Conservation (phyloP, 2,797 vertebrate genomes). For the Crypturellus tataupa region DNA sequence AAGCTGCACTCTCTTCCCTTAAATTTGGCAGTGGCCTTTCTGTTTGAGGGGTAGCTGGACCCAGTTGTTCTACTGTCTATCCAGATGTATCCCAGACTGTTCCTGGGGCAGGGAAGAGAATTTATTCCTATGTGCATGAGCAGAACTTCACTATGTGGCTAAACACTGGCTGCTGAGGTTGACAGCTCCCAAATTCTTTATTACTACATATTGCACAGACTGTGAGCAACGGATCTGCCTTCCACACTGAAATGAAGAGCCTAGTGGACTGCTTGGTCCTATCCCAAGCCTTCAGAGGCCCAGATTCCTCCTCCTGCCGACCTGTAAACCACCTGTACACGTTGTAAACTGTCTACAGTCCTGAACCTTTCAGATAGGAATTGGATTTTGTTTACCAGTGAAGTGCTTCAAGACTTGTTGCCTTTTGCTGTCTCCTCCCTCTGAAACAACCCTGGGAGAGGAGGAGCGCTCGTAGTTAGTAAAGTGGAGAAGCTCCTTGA, state of each 20-base stretch:
- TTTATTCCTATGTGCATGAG: slow-evolving; percentile 7
- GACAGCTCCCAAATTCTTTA: slow-evolving; percentile 36
- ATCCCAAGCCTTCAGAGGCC: slow-evolving; percentile 10
- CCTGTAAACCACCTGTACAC: background rate
- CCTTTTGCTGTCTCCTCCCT: slow-evolving; percentile 36
- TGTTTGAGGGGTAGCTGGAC: slow-evolving; percentile 28
- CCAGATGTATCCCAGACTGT: background rate
- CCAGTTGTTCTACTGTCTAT: slow-evolving; percentile 9
- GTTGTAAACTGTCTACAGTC: slow-evolving; percentile 46
- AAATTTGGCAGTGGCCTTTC: slow-evolving; percentile 9
- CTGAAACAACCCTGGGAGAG: background rate
- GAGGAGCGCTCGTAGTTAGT: slow-evolving; percentile 5
- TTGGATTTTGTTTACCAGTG: slow-evolving; percentile 40
- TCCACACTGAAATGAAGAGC: slow-evolving; percentile 39
- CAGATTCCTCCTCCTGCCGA: background rate
- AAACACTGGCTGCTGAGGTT: slow-evolving; percentile 42
- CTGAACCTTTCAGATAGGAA: slow-evolving; percentile 57
- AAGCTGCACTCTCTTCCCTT: background rate
- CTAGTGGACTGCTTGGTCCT: slow-evolving; percentile 16
- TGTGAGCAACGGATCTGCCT: slow-evolving; percentile 58
- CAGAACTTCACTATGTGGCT: slow-evolving; percentile 54
- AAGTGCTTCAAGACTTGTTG: slow-evolving; percentile 74
- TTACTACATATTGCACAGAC: slow-evolving; percentile 35
- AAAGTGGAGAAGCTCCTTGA: slow-evolving; percentile 20
- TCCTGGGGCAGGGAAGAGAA: slow-evolving; percentile 1